Base-by-base conservation (phyloP, 2,113 vertebrate genomes). In the Semnornis frantzii region DNA sequence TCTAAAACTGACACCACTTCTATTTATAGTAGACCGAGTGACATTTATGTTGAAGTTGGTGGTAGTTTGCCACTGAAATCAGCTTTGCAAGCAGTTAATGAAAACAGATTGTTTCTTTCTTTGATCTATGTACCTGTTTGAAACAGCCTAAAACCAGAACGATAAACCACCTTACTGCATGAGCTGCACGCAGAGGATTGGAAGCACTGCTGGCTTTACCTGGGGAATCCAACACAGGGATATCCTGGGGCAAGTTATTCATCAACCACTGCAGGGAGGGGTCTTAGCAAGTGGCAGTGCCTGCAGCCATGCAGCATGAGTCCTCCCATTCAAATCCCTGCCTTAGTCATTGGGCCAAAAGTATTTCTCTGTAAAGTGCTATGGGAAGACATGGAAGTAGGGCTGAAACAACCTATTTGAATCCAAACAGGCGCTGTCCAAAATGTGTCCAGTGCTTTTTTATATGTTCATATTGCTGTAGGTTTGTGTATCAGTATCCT, bases 1-100 rank as follows among this genome's bases (percentile, higher is more conserved):
- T 58, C 73, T 86, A 69, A 91, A 94, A 72, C 77, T 72, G 87
- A 74, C 65, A 87, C 63, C n/a, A 23, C n/a, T 88, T 89, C 90
- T 84, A 93, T 95, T 92, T 93, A 84, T 75, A 90, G 90, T 48
- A 42, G 39, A 44, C 34, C 20, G 28, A 72, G 31, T 0, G 0
- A 54, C 78, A 78, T 91, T 94, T 92, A 75, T 74, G 28, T 60
- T 73, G 55, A 75, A 92, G 58, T n/a, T 58, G 50, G 33, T 20
- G 27, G 34, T 86, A 81, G 34, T 80, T 93, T 83, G 72, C 82
- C 28, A 77, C 44, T 31, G 34, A 90, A 68, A 80, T 71, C 46
- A 54, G 31, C 46, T 87, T 85, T 92, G 60, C 63, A 52, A 62
- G 27, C 89, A 83, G 65, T 64, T 44, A 63, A 31, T 44, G 54